Evolutionary conservation across 1,140 invertebrate species (phyloP).

Genomic region (Prorops nasuta): DNA sequence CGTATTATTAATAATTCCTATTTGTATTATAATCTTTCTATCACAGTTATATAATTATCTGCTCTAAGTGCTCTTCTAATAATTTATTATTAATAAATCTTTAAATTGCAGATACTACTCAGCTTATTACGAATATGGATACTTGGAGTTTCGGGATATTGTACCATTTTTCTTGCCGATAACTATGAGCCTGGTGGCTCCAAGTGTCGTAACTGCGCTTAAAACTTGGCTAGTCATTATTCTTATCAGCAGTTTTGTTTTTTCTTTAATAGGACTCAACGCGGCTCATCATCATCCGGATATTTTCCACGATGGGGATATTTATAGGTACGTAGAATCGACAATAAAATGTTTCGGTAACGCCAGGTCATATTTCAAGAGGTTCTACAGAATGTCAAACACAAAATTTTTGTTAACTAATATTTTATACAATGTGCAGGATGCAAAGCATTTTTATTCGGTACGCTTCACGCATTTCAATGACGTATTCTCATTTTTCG

Average conservation of each 20-base stretch:
- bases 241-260: slow-evolving; percentile 62
- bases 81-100: no score
- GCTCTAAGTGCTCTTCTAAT: no score
- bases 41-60: neutral
- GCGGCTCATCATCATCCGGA: slow-evolving; percentile 82
- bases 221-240: slow-evolving; percentile 64
- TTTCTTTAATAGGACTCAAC: slow-evolving; percentile 67
- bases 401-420: no score
- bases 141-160: slow-evolving; percentile 40
- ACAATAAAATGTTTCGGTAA: no score
- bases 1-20: neutral
- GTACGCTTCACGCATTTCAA: no score
- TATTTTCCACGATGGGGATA: slow-evolving; percentile 81
- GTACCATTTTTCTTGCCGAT: slow-evolving; percentile 58
- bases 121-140: slow-evolving; percentile 10
- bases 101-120: slow-evolving; percentile 38
- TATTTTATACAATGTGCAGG: no score
- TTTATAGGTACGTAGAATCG: slow-evolving; percentile 50
- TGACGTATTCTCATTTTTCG: no score
- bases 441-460: no score
- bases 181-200: slow-evolving; percentile 52
- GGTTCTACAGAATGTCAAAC: no score
- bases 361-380: no score
- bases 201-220: slow-evolving; percentile 40
- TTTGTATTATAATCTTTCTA: neutral